Percentiles rank a stretch among this genome's conserved stretches.
Evolutionary conservation across 2,797 vertebrate species (phyloP).

Genomic region (Florisuga fusca): DNA sequence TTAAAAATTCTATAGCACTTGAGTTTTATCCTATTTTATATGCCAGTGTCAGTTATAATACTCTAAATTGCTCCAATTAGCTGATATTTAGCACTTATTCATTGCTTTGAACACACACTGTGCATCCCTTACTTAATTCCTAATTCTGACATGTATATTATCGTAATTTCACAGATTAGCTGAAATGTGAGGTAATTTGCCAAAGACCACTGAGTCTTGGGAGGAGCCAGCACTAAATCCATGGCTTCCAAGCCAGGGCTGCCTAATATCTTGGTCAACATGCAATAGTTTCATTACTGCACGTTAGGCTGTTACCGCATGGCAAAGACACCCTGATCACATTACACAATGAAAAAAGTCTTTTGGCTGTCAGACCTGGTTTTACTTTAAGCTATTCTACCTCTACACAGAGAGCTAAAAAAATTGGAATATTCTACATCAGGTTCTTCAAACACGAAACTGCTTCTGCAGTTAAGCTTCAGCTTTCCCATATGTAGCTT

Average conservation of each 20-base stretch:
- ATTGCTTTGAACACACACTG: slow-evolving; percentile 24
- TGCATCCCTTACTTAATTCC: slow-evolving; percentile 38
- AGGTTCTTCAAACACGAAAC: not conserved
- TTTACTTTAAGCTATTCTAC: not conserved
- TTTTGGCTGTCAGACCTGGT: not conserved
- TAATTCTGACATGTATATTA: not conserved
- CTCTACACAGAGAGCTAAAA: not conserved
- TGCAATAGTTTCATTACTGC: not conserved
- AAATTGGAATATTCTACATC: not conserved
- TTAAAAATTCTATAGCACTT: slow-evolving; percentile 47
- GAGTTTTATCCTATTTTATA: slow-evolving; percentile 32
- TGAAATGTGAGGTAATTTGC: not conserved
- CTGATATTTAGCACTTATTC: slow-evolving; percentile 36
- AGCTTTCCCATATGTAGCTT: not conserved
- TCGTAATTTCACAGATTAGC: slow-evolving; percentile 17
- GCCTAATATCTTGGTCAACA: not conserved
- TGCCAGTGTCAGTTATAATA: not conserved
- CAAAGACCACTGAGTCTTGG: not conserved
- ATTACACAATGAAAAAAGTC: not conserved
- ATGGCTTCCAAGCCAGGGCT: not conserved
- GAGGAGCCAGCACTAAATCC: not conserved
- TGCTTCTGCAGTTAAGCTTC: not conserved
- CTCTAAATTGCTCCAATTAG: slow-evolving; percentile 42
- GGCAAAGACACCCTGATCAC: not conserved
- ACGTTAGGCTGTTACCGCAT: not conserved